These are phyloP conservation scores for Xenopus laevis DNA, from an alignment of 2,113 vertebrate species.

Conservation along the genomic window DNA sequence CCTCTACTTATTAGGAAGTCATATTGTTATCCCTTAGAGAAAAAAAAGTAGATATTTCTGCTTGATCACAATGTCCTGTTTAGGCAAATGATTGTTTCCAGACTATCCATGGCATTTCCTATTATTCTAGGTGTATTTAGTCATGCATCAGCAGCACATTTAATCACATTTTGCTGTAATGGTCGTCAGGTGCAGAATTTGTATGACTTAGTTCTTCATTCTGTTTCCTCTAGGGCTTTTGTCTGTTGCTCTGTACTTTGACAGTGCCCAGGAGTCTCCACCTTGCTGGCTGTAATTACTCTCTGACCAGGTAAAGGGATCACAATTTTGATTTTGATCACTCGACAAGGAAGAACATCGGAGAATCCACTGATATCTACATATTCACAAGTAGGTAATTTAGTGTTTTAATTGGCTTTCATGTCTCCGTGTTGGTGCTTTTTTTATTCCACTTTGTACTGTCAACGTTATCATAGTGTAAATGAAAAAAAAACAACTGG, in stretches of 20 bases:
- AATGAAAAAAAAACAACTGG: no score
- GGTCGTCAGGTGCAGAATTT: not conserved
- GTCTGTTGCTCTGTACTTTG: slow-evolving; percentile 31
- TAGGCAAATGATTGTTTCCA: no score
- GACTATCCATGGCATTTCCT: no score
- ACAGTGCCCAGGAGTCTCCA: slow-evolving; percentile 32
- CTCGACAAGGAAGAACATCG: not conserved
- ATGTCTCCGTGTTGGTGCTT: no score
- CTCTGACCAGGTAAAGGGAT: slow-evolving; percentile 31
- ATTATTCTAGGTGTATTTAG: not conserved
- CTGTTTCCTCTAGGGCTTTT: slow-evolving; percentile 28
- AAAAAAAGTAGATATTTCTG: no score
- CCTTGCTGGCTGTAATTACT: slow-evolving; percentile 38
- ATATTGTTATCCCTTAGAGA: no score
- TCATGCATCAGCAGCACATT: not conserved
- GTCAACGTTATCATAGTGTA: no score
- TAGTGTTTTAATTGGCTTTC: no score
- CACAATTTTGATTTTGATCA: not conserved
- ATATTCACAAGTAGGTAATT: not conserved
- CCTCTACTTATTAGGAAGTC: no score
- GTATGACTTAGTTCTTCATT: slow-evolving; percentile 25
- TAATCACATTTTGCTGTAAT: slow-evolving; percentile 5
- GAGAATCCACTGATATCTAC: slow-evolving; percentile 20
- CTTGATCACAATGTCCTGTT: no score
- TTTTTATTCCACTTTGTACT: no score